Conservation (phyloP, 1,140 invertebrate genomes). For the Aphelenchoides besseyi region DNA sequence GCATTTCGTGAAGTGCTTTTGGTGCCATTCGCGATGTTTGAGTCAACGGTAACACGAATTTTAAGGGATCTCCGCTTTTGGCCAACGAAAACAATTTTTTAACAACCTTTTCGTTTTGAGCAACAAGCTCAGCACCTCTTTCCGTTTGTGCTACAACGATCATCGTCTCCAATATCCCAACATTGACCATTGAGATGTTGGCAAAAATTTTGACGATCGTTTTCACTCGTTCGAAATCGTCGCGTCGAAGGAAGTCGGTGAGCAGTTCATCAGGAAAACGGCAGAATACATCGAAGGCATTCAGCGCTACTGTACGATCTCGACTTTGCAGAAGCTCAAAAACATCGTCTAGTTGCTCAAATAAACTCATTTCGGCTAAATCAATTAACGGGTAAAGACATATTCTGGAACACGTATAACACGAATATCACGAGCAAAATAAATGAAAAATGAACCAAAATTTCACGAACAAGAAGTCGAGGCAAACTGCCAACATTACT, state of each 20-base stretch:
- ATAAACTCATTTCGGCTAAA: background rate
- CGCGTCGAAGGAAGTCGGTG: background rate
- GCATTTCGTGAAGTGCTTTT: background rate
- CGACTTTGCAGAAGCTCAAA: background rate
- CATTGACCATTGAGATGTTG: background rate
- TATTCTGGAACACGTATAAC: background rate
- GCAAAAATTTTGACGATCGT: background rate
- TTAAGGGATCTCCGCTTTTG: background rate
- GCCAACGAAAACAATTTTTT: background rate
- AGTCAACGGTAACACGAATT: background rate
- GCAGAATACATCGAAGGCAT: background rate
- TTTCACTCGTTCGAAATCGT: background rate
- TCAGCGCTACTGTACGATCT: background rate
- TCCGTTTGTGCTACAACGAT: background rate
- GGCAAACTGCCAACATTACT: background rate
- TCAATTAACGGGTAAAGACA: background rate
- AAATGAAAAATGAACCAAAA: background rate
- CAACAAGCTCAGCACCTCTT: background rate
- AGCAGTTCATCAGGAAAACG: background rate
- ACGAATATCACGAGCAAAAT: background rate
- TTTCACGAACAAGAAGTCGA: background rate
- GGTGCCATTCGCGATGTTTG: background rate
- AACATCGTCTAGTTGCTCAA: constrained; percentile 4
- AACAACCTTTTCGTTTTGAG: background rate
- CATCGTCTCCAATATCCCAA: background rate